phyloP scores from a whole-genome alignment of 2,888 invertebrate genomes.

The Euzetes globulus region DNA sequence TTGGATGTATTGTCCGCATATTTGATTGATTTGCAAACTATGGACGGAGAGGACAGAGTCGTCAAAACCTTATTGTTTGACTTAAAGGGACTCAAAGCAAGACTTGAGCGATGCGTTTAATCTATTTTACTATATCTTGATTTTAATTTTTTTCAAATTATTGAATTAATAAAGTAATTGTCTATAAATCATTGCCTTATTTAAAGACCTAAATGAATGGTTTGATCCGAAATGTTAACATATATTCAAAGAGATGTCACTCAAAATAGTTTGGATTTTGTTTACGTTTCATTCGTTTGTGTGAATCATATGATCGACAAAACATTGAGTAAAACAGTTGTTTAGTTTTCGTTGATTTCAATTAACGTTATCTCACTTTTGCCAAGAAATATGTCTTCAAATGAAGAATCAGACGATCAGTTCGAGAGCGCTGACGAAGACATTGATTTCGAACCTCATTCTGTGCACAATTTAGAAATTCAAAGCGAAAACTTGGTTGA shows the following conservation, averaged over 20 bases:
- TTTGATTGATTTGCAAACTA: slow-evolving; percentile 63
- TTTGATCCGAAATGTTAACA: too few relatives aligned
- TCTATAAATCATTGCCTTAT: too few relatives aligned
- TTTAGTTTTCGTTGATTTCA: neutral
- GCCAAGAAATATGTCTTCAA: neutral
- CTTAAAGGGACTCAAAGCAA: neutral
- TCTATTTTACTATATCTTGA: neutral
- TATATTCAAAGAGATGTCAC: too few relatives aligned
- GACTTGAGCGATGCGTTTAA: neutral
- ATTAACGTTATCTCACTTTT: neutral
- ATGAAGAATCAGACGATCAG: neutral
- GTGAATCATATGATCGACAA: neutral
- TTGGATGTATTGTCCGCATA: slow-evolving; percentile 68
- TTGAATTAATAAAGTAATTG: neutral
- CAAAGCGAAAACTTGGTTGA: neutral
- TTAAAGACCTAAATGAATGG: too few relatives aligned
- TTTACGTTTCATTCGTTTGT: neutral
- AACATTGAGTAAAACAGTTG: neutral
- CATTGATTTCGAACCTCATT: neutral
- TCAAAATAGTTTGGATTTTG: too few relatives aligned
- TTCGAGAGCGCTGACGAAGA: slow-evolving; percentile 23
- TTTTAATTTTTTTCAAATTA: neutral
- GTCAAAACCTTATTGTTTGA: neutral
- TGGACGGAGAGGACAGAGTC: slow-evolving; percentile 44
- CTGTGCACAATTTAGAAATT: neutral